A percentile compares a stretch with the other conserved stretches of the same genome.
phyloP scores from a whole-genome alignment of 2,797 vertebrate species.

The Melopsittacus undulatus region DNA sequence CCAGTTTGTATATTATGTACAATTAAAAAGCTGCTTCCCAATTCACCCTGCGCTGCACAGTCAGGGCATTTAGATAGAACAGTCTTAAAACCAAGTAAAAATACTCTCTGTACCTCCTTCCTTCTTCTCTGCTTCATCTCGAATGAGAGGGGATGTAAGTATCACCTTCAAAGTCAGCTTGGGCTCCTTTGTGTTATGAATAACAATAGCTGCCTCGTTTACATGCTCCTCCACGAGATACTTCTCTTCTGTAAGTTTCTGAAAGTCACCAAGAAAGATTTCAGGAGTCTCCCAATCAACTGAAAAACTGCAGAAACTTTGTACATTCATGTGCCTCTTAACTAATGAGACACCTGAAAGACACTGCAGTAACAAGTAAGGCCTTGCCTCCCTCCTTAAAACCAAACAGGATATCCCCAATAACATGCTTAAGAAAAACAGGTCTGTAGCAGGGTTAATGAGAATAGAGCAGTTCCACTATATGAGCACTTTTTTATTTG shows the following conservation, averaged over 20 bases:
- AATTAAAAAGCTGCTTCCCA: conserved; percentile 25
- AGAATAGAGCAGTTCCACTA: not conserved
- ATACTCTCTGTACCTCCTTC: conserved; percentile 81
- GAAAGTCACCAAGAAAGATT: conserved; percentile 75
- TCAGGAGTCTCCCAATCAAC: conserved; percentile 51
- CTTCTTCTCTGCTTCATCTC: conserved; percentile 87
- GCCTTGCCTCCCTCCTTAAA: conserved; percentile 10
- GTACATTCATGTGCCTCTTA: not conserved
- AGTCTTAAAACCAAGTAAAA: conserved; percentile 52
- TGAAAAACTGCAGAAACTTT: not conserved
- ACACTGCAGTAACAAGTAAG: not conserved
- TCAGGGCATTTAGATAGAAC: conserved; percentile 42
- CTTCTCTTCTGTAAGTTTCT: conserved; percentile 97
- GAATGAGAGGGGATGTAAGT: conserved; percentile 93
- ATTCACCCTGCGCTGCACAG: conserved; percentile 59
- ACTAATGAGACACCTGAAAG: not conserved
- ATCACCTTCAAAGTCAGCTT: conserved; percentile 94
- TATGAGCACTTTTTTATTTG: not conserved
- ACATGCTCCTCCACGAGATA: conserved; percentile 89
- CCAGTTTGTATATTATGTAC: not conserved
- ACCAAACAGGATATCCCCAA: not conserved
- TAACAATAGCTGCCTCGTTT: conserved; percentile 91
- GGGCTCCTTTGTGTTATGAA: conserved; percentile 89
- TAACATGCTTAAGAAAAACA: not conserved
- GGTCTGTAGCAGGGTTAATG: not conserved